Percentiles rank a stretch among this genome's conserved stretches.
phyloP scores from a whole-genome alignment of 2,113 vertebrate genomes.

The Ascaphus truei region DNA sequence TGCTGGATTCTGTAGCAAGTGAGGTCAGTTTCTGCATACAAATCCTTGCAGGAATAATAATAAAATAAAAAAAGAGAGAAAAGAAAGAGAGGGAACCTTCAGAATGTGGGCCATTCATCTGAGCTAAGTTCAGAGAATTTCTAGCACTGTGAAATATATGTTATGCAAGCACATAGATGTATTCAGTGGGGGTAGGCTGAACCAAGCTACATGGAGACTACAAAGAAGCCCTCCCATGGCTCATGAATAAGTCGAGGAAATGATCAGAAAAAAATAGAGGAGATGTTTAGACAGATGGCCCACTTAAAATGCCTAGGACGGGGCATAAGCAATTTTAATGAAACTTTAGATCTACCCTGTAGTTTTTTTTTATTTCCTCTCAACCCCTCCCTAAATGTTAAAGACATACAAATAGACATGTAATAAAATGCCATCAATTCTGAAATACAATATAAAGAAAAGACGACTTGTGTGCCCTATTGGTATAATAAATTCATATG shows the following conservation, averaged over 20 bases:
- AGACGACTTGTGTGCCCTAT: slow-evolving; percentile 45
- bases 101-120: slow-evolving; percentile 91
- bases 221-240: slow-evolving; percentile 98
- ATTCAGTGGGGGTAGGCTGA: slow-evolving; percentile 91
- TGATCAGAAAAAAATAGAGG: slow-evolving; percentile 97
- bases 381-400: slow-evolving; percentile 38
- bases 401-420: slow-evolving; percentile 78
- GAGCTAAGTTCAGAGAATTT: slow-evolving; percentile 90
- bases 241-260: slow-evolving; percentile 99
- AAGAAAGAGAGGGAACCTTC: slow-evolving; percentile 62
- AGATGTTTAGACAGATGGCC: slow-evolving; percentile 99
- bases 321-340: slow-evolving; percentile 89
- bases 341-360: slow-evolving; percentile 94
- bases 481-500: slow-evolving; percentile 68
- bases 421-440: slow-evolving; percentile 65
- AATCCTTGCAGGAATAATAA: slow-evolving; percentile 77
- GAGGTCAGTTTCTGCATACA: slow-evolving; percentile 95
- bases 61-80: slow-evolving; percentile 37
- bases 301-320: slow-evolving; percentile 95
- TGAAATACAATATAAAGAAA: slow-evolving; percentile 53
- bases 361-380: slow-evolving; percentile 81
- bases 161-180: slow-evolving; percentile 88
- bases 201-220: slow-evolving; percentile 87
- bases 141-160: slow-evolving; percentile 81
- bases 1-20: slow-evolving; percentile 81